Percentiles rank a stretch among this genome's conserved stretches.
Evolutionary conservation across 2,797 vertebrate genomes (phyloP).

Genomic region (Ceyx erithaca): DNA sequence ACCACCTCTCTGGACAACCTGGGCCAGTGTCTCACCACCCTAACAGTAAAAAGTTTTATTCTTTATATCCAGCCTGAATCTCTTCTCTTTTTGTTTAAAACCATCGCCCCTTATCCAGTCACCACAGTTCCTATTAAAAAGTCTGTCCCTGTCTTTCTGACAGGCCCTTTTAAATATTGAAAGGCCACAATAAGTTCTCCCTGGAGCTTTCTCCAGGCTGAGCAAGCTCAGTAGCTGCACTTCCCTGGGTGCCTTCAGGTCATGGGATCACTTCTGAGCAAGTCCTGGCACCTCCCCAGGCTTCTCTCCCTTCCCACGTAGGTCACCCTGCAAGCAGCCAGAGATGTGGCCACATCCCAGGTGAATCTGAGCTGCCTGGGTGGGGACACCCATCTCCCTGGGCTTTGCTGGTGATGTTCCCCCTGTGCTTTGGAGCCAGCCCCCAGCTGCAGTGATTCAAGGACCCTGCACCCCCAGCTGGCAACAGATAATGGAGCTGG

Average conservation of each 20-base stretch:
- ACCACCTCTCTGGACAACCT: neutral
- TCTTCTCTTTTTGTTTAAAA: neutral
- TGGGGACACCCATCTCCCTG: fast-evolving
- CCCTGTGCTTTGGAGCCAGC: fast-evolving
- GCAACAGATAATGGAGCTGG: fast-evolving
- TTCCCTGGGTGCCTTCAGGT: neutral
- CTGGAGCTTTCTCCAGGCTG: neutral
- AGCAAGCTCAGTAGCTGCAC: fast-evolving
- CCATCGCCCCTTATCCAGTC: neutral
- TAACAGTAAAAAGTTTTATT: neutral
- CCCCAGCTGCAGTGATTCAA: neutral
- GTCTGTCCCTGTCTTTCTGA: neutral
- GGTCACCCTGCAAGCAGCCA: fast-evolving
- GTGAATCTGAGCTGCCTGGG: fast-evolving
- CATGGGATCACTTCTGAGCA: fast-evolving
- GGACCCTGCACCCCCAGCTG: fast-evolving
- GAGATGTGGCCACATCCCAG: fast-evolving
- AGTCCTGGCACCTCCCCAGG: fast-evolving
- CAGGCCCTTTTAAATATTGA: neutral
- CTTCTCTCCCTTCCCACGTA: neutral
- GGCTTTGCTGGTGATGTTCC: neutral
- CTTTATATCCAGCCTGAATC: neutral
- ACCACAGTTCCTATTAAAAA: neutral
- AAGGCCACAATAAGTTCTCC: neutral
- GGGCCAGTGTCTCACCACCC: neutral